phyloP scores from a whole-genome alignment of 2,797 vertebrate species.

The Periparus ater region DNA sequence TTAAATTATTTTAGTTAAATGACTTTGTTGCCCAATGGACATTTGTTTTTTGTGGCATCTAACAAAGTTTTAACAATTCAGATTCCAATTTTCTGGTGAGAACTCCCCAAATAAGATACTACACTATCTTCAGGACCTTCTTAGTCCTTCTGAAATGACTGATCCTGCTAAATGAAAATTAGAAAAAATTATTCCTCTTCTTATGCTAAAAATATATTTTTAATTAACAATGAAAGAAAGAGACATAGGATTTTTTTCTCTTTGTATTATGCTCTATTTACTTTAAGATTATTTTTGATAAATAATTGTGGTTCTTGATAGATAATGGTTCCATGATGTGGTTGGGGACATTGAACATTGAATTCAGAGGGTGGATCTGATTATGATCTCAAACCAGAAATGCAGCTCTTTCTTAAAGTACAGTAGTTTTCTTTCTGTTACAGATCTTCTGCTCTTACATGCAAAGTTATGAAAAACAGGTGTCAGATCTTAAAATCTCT shows the following conservation, averaged over 20 bases:
- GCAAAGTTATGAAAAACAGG: background rate
- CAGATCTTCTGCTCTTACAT: background rate
- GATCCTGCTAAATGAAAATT: background rate
- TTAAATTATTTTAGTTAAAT: background rate
- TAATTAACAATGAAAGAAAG: background rate
- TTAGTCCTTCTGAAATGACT: background rate
- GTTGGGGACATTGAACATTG: background rate
- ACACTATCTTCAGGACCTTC: background rate
- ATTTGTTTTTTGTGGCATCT: background rate
- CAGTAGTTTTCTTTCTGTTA: background rate
- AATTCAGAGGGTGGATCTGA: background rate
- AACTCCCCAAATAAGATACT: background rate
- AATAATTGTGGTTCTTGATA: background rate
- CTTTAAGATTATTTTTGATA: background rate
- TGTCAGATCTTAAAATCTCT: background rate
- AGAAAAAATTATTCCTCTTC: background rate
- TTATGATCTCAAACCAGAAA: background rate
- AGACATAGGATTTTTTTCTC: fast-evolving
- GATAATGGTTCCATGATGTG: background rate
- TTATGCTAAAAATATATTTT: background rate
- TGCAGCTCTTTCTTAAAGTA: background rate
- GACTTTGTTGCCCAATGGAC: background rate
- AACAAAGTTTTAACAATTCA: background rate
- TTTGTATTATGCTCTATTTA: background rate
- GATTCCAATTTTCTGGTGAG: background rate